Percentiles rank a stretch among this genome's conserved stretches.
These are phyloP conservation scores for Danionella cerebrum DNA, from an alignment of 2,113 vertebrate genomes.

Conservation along the genomic window DNA sequence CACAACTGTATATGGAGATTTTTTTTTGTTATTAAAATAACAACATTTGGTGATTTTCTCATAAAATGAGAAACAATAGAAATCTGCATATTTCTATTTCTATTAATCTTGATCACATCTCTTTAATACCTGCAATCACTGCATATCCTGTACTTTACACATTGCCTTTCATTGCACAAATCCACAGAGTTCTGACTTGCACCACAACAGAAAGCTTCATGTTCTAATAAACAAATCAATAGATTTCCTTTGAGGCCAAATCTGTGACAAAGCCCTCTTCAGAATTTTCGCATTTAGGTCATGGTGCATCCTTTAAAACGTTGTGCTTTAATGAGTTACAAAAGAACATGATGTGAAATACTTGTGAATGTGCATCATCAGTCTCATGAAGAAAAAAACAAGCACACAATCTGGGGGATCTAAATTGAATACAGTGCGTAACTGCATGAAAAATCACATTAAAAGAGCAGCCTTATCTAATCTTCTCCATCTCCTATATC, in stretches of 20 bases:
- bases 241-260: background rate
- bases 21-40: no score
- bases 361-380: constrained; percentile 51
- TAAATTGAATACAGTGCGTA: constrained; percentile 67
- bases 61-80: no score
- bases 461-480: constrained; percentile 59
- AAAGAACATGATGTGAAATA: background rate
- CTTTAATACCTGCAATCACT: no score
- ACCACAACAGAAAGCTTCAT: background rate
- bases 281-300: constrained; percentile 11
- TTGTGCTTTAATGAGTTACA: constrained; percentile 7
- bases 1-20: no score
- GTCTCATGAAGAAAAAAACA: constrained; percentile 46
- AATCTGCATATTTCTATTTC: no score
- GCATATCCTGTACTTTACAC: no score
- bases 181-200: background rate
- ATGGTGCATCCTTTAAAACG: constrained; percentile 38
- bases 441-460: constrained; percentile 60
- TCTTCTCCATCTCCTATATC: constrained; percentile 45
- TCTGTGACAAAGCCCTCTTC: background rate
- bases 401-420: constrained; percentile 63
- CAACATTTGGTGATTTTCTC: no score
- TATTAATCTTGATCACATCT: no score
- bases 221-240: constrained; percentile 26
- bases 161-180: no score